Evolutionary conservation across 2,888 invertebrate genomes (phyloP).

Genomic region (Gisinianus flammeolus): DNA sequence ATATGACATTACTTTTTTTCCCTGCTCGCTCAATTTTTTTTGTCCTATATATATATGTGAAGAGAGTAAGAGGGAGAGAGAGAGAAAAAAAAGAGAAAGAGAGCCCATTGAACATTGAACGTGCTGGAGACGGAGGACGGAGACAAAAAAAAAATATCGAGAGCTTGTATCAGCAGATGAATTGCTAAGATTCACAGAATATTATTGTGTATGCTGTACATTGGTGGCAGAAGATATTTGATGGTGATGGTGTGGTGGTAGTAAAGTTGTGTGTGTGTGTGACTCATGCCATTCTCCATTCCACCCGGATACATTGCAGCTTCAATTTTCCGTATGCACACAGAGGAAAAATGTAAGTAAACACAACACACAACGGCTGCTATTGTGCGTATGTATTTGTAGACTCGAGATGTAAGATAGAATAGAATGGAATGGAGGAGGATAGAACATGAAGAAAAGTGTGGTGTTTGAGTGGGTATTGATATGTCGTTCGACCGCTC

Average conservation of each 20-base stretch:
- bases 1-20: neutral
- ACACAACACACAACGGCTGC: neutral
- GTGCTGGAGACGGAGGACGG: slow-evolving; percentile 13
- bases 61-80: neutral
- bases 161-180: slow-evolving; percentile 24
- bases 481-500: slow-evolving; percentile 4
- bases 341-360: slow-evolving; percentile 11
- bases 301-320: neutral
- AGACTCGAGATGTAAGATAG: neutral
- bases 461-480: slow-evolving; percentile 31
- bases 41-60: neutral
- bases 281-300: slow-evolving; percentile 9
- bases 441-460: slow-evolving; percentile 3
- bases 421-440: neutral
- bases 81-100: neutral
- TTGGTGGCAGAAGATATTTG: slow-evolving; percentile 8
- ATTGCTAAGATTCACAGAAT: slow-evolving; percentile 32
- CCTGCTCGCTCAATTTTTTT: neutral
- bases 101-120: neutral
- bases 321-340: neutral
- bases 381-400: neutral
- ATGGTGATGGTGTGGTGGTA: neutral
- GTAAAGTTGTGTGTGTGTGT: neutral
- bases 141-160: slow-evolving; percentile 31
- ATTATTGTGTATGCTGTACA: slow-evolving; percentile 22